These are phyloP conservation scores for Hydrophis major DNA, from an alignment of 2,797 vertebrate genomes.

Conservation along the genomic window DNA sequence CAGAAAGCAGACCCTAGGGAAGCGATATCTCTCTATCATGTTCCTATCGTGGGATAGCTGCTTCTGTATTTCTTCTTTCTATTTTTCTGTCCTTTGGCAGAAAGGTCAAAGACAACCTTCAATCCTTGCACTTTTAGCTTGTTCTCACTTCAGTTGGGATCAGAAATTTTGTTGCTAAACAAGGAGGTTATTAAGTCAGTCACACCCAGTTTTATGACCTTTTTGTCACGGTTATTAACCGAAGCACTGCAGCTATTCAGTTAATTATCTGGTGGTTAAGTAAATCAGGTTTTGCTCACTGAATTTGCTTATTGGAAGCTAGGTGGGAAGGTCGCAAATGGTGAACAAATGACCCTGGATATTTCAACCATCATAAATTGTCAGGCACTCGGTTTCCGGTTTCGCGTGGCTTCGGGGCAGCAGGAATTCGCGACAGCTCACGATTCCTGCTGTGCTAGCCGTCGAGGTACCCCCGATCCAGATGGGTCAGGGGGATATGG, in stretches of 20 bases:
- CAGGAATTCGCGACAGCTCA: too few species aligned
- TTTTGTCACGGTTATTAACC: not conserved
- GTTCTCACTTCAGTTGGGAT: not conserved
- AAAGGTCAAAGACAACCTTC: not conserved
- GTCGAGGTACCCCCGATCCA: too few species aligned
- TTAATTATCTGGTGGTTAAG: not conserved
- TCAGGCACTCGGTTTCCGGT: too few species aligned
- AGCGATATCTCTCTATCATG: not conserved
- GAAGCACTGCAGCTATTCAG: not conserved
- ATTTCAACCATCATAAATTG: not conserved
- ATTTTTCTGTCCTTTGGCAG: not conserved
- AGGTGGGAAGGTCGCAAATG: not conserved
- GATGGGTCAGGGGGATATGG: too few species aligned
- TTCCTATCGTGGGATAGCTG: not conserved
- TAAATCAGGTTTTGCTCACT: not conserved
- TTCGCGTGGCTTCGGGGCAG: too few species aligned
- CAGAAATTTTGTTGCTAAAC: not conserved
- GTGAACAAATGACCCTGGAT: too few species aligned
- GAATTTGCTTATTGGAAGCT: not conserved
- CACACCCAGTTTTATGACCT: not conserved
- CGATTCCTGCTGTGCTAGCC: too few species aligned
- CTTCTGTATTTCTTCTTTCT: not conserved
- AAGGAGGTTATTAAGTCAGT: not conserved
- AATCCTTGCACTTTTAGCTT: not conserved
- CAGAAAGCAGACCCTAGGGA: not conserved